Percentiles rank a stretch among this genome's conserved stretches.
These are phyloP conservation scores for Habrosyne pyritoides DNA, from an alignment of 2,888 invertebrate species.

Conservation along the genomic window DNA sequence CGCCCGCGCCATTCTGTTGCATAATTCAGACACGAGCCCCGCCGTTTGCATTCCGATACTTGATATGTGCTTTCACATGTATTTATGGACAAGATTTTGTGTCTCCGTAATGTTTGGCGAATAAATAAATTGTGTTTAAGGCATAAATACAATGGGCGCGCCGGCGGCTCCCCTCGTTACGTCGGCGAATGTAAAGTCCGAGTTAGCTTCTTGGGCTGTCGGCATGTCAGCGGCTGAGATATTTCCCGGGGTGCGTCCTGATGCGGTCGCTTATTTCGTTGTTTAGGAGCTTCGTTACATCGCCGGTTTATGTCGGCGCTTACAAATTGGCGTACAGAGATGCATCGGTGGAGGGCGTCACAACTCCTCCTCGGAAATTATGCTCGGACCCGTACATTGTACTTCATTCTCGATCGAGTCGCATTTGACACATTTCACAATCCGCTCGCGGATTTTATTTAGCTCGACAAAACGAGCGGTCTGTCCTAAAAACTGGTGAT, in stretches of 20 bases:
- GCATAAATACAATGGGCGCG: slow-evolving; percentile 81
- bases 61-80: slow-evolving; percentile 84
- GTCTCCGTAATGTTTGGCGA: slow-evolving; percentile 82
- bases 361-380: slow-evolving; percentile 58
- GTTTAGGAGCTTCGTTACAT: slow-evolving; percentile 80
- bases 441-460: slow-evolving; percentile 24
- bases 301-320: slow-evolving; percentile 73
- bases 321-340: slow-evolving; percentile 76
- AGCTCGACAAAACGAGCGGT: slow-evolving; percentile 12
- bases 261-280: slow-evolving; percentile 66
- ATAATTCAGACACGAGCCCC: slow-evolving; percentile 81
- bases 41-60: slow-evolving; percentile 83
- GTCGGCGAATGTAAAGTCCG: slow-evolving; percentile 80
- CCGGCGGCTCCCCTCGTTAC: slow-evolving; percentile 79
- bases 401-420: slow-evolving; percentile 52
- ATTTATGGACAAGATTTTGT: slow-evolving; percentile 84
- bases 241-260: slow-evolving; percentile 62
- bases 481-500: slow-evolving; percentile 6
- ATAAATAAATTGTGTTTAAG: slow-evolving; percentile 81
- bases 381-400: slow-evolving; percentile 58
- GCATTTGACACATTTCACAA: slow-evolving; percentile 50
- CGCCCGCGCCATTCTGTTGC: slow-evolving; percentile 74
- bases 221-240: slow-evolving; percentile 75
- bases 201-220: slow-evolving; percentile 72
- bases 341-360: slow-evolving; percentile 55